Evolutionary conservation across 2,113 vertebrate species (phyloP).

Genomic region (Agapornis roseicollis): DNA sequence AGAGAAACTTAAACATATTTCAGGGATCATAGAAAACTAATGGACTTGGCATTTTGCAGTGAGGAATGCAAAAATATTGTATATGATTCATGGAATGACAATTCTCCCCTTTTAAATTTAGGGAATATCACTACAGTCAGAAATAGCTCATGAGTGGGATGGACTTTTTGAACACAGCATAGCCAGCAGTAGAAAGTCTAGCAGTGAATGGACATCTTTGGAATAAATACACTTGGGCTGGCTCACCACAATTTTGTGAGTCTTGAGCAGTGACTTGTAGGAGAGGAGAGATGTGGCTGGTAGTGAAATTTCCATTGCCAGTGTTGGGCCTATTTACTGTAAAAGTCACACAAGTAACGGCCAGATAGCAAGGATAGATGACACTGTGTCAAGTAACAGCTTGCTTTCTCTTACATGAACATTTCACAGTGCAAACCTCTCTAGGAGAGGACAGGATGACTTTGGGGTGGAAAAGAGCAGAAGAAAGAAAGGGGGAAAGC

Average conservation of each 20-base stretch:
- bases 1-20: neutral
- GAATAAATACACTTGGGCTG: neutral
- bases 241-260: neutral
- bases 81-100: neutral
- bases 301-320: neutral
- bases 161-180: neutral
- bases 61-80: neutral
- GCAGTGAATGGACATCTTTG: neutral
- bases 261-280: neutral
- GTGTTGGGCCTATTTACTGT: neutral
- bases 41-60: neutral
- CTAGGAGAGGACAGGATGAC: neutral
- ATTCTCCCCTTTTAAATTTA: neutral
- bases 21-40: neutral
- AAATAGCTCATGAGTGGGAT: neutral
- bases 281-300: neutral
- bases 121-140: neutral
- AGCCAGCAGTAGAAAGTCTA: neutral
- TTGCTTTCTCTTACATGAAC: neutral
- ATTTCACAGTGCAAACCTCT: neutral
- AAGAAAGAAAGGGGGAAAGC: neutral
- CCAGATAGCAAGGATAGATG: neutral
- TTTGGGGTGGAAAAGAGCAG: neutral
- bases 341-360: neutral
- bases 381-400: neutral